These are phyloP conservation scores for Cyanoderma ruficeps DNA, from an alignment of 2,113 vertebrate genomes.

Conservation along the genomic window DNA sequence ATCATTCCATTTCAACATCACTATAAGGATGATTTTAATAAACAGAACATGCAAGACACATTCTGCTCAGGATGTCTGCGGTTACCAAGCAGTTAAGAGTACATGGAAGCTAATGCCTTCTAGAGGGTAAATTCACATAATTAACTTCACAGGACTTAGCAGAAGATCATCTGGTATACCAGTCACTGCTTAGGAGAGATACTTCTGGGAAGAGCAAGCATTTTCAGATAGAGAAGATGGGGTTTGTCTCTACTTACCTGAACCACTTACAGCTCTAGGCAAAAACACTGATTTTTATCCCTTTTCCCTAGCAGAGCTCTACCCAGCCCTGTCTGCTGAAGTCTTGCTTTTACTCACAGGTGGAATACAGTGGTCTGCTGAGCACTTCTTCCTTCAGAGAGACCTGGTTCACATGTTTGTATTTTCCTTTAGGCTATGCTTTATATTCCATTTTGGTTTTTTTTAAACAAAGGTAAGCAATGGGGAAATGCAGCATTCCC, in stretches of 20 bases:
- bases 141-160: background rate
- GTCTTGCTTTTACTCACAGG: background rate
- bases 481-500: background rate
- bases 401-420: background rate
- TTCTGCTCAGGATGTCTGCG: background rate
- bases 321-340: background rate
- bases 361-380: background rate
- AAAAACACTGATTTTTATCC: background rate
- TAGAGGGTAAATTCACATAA: background rate
- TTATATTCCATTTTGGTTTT: background rate
- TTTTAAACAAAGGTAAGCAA: background rate
- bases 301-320: background rate
- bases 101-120: background rate
- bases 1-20: background rate
- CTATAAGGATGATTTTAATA: background rate
- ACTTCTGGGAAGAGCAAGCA: background rate
- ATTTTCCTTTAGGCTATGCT: background rate
- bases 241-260: background rate
- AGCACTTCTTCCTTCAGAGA: background rate
- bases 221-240: background rate
- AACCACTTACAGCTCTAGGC: background rate
- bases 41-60: background rate
- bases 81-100: background rate
- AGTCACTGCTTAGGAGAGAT: background rate
- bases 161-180: background rate